A percentile compares a stretch with the other conserved stretches of the same genome.
phyloP scores from a whole-genome alignment of 2,113 vertebrate genomes.

The Myanophis thanlyinensis region DNA sequence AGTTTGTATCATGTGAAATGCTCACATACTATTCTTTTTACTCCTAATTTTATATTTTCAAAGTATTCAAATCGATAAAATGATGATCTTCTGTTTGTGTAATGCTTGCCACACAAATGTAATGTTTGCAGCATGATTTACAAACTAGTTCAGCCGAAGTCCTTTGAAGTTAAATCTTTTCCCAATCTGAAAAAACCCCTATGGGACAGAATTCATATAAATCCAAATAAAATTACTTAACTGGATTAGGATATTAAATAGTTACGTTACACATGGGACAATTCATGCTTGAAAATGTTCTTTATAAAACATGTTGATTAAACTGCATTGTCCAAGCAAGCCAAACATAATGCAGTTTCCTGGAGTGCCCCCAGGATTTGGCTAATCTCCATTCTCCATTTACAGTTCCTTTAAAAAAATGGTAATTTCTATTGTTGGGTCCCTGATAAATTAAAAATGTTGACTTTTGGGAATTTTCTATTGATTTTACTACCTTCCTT shows the following conservation, averaged over 20 bases:
- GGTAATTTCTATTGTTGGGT: not conserved
- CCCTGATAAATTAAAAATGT: not conserved
- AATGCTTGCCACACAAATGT: not conserved
- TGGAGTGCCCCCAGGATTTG: not conserved
- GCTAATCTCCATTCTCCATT: slow-evolving; percentile 20
- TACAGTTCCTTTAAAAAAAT: not conserved
- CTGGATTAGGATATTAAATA: not conserved
- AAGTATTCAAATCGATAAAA: slow-evolving; percentile 7
- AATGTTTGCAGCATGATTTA: not conserved
- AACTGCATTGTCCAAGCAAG: slow-evolving; percentile 18
- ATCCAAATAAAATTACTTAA: slow-evolving; percentile 13
- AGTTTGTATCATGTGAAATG: slow-evolving; percentile 37
- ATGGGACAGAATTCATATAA: slow-evolving; percentile 8
- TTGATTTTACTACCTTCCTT: not conserved
- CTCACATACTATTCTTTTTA: not conserved
- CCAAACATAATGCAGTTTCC: slow-evolving; percentile 9
- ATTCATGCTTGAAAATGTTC: slow-evolving; percentile 11
- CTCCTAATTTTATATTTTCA: slow-evolving; percentile 20
- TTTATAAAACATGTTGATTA: slow-evolving; percentile 17
- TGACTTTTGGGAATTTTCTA: not conserved
- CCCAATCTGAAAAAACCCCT: slow-evolving; percentile 21
- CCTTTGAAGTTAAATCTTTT: slow-evolving; percentile 8
- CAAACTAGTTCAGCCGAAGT: slow-evolving; percentile 11
- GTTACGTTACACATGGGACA: slow-evolving; percentile 1
- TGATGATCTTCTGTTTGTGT: not conserved